phyloP scores from a whole-genome alignment of 1,140 invertebrate species.

The Cherax destructor region DNA sequence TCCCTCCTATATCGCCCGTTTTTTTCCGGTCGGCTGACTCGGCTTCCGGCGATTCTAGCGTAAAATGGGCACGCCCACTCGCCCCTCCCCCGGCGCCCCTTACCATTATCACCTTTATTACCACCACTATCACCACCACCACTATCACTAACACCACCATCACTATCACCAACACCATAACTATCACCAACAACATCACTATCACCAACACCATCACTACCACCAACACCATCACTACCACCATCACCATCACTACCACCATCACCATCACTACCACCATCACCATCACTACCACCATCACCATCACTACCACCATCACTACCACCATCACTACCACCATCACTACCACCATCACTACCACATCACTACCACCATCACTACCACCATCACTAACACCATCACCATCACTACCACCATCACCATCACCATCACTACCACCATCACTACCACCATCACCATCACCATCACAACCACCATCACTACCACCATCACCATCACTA shows the following conservation, averaged over 20 bases:
- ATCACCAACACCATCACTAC: background rate
- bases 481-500: background rate
- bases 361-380: background rate
- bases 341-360: too few species aligned
- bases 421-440: background rate
- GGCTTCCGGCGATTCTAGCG: constrained; percentile 58
- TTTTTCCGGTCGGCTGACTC: constrained; percentile 55
- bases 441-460: background rate
- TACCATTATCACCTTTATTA: constrained; percentile 7
- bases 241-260: background rate
- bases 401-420: background rate
- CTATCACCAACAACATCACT: background rate
- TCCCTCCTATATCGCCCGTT: background rate
- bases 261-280: background rate
- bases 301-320: background rate
- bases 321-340: background rate
- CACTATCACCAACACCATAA: background rate
- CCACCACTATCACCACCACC: background rate
- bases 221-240: background rate
- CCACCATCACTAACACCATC: background rate
- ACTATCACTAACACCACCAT: background rate
- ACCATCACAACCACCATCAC: background rate
- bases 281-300: background rate
- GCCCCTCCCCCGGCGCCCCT: constrained; percentile 14
- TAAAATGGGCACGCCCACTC: constrained; percentile 34